Evolutionary conservation across 2,797 vertebrate species (phyloP).

Genomic region (Sebastes steindachneri): DNA sequence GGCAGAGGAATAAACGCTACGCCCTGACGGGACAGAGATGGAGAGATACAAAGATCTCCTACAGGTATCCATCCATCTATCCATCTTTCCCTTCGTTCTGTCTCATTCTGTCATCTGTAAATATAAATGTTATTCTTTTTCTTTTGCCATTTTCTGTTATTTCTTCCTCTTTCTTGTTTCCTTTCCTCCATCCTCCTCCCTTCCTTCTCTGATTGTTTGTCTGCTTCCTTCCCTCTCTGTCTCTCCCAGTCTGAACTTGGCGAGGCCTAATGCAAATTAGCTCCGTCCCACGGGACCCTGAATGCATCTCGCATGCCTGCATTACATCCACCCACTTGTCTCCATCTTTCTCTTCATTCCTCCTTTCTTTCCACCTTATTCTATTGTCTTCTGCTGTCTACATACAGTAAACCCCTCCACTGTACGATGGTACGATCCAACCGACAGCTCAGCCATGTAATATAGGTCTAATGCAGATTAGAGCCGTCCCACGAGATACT

Average conservation of each 20-base stretch:
- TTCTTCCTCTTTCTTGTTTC: not conserved
- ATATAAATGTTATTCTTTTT: not conserved
- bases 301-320: constrained; percentile 35
- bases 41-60: constrained; percentile 96
- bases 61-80: constrained; percentile 85
- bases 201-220: not conserved
- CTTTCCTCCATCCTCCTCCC: not conserved
- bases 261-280: constrained; percentile 36
- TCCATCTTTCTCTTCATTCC: not conserved
- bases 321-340: constrained; percentile 31
- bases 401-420: not conserved
- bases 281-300: constrained; percentile 33
- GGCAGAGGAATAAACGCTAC: constrained; percentile 93
- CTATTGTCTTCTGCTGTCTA: not conserved
- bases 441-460: constrained; percentile 20
- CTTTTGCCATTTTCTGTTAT: not conserved
- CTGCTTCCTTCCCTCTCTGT: not conserved
- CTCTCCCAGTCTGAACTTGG: not conserved
- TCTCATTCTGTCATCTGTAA: not conserved
- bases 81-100: not conserved
- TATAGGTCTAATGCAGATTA: constrained; percentile 58
- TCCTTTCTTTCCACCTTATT: not conserved
- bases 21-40: constrained; percentile 97
- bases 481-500: constrained; percentile 22
- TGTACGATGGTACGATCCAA: not conserved